A percentile compares a stretch with the other conserved stretches of the same genome.
Evolutionary conservation across 2,888 invertebrate species (phyloP).

Genomic region (Torymus tubicola): DNA sequence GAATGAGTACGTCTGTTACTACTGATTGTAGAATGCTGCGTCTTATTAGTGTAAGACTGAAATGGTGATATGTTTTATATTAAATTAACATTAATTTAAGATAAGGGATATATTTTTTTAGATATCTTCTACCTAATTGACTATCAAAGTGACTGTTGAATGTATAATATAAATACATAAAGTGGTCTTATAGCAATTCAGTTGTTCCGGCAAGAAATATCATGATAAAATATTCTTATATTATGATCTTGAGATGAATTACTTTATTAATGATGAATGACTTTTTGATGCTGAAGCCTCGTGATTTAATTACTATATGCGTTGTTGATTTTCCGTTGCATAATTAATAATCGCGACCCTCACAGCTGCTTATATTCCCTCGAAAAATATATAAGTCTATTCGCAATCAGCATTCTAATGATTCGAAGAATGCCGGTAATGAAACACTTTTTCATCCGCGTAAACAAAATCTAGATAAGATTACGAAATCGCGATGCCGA

Average conservation of each 20-base stretch:
- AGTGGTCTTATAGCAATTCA: too few relatives aligned
- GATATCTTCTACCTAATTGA: too few relatives aligned
- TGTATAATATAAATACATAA: too few relatives aligned
- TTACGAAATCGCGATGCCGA: slow-evolving; percentile 11
- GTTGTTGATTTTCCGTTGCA: slow-evolving; percentile 16
- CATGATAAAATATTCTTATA: background rate
- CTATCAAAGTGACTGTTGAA: too few relatives aligned
- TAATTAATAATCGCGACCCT: slow-evolving; percentile 31
- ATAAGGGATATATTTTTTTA: too few relatives aligned
- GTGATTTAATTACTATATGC: slow-evolving; percentile 33
- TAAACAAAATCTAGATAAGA: slow-evolving; percentile 42
- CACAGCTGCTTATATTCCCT: background rate
- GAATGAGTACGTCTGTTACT: too few relatives aligned
- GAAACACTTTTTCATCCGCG: slow-evolving; percentile 22
- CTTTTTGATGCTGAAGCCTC: background rate
- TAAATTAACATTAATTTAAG: too few relatives aligned
- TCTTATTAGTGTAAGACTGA: too few relatives aligned
- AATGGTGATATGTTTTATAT: too few relatives aligned
- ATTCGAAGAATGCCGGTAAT: slow-evolving; percentile 5
- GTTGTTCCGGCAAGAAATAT: too few relatives aligned
- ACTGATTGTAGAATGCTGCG: too few relatives aligned
- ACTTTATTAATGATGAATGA: slow-evolving; percentile 32
- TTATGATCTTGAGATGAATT: background rate
- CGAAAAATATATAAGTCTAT: background rate
- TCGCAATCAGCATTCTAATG: slow-evolving; percentile 16